phyloP scores from a whole-genome alignment of 2,113 vertebrate species.

The Lutjanus erythropterus region DNA sequence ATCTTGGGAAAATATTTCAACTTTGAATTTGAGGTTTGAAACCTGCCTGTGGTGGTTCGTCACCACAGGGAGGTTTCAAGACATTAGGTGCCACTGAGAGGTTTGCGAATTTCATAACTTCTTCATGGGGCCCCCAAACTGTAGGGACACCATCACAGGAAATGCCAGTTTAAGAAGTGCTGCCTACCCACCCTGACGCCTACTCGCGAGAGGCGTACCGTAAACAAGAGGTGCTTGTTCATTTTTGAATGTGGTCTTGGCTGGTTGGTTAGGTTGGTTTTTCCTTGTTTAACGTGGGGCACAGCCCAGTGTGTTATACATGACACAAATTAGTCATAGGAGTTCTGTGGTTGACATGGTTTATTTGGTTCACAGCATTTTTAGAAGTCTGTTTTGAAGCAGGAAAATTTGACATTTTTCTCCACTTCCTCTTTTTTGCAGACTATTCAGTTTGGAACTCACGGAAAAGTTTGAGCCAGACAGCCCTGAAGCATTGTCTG shows the following conservation, averaged over 20 bases:
- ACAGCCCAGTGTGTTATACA: neutral
- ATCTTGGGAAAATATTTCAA: neutral
- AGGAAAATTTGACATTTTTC: slow-evolving; percentile 7
- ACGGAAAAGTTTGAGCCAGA: slow-evolving; percentile 41
- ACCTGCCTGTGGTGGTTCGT: slow-evolving; percentile 21
- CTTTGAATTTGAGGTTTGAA: slow-evolving; percentile 6
- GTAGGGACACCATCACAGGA: neutral
- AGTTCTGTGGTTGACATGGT: neutral
- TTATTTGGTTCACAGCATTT: slow-evolving; percentile 9
- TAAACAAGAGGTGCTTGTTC: slow-evolving; percentile 62
- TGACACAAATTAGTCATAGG: slow-evolving; percentile 21
- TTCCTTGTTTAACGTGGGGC: neutral
- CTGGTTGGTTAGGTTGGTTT: slow-evolving; percentile 11
- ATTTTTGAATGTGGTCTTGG: slow-evolving; percentile 11
- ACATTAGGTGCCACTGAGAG: neutral
- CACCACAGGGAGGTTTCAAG: slow-evolving; percentile 41
- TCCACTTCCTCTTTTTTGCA: slow-evolving; percentile 13
- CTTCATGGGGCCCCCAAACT: neutral
- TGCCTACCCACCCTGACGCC: slow-evolving; percentile 2
- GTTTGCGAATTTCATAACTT: neutral
- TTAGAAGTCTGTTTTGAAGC: slow-evolving; percentile 3
- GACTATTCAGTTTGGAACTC: slow-evolving; percentile 2
- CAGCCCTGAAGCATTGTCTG: slow-evolving; percentile 50
- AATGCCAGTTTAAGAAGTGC: slow-evolving; percentile 28
- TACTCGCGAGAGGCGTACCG: slow-evolving; percentile 5